Percentiles rank a stretch among this genome's conserved stretches.
Conservation (phyloP, 2,797 vertebrate species). For the Okamejei kenojei region DNA sequence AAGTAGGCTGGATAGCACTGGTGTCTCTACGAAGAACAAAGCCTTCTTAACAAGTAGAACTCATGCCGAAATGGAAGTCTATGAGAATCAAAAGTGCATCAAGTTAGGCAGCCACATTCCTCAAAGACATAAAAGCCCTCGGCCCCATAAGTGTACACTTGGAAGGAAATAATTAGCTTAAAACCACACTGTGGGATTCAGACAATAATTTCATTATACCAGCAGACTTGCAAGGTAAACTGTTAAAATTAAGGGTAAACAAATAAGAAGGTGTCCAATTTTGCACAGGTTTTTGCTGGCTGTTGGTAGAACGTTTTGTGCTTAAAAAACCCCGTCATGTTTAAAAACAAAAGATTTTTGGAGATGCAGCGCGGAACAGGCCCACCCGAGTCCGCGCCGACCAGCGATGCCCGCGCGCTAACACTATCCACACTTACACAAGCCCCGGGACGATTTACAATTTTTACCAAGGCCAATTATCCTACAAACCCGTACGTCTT, state of each 20-base stretch:
- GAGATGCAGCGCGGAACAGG: no score
- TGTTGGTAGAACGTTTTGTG: not conserved
- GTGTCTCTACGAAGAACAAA: conserved; percentile 2
- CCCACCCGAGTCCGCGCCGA: no score
- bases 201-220: conserved; percentile 26
- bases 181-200: conserved; percentile 31
- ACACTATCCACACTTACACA: no score
- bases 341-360: not conserved
- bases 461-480: no score
- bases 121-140: not conserved
- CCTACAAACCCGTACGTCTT: no score
- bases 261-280: conserved; percentile 24
- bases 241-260: conserved; percentile 32
- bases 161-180: conserved; percentile 36
- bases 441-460: no score
- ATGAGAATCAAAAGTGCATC: conserved; percentile 8
- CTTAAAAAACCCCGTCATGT: not conserved
- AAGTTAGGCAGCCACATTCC: conserved; percentile 27
- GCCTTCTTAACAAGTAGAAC: conserved; percentile 21
- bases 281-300: conserved; percentile 24
- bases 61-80: not conserved
- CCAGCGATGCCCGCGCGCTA: no score
- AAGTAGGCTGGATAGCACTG: conserved; percentile 23
- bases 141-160: not conserved
- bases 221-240: conserved; percentile 20